Percentiles rank a stretch among this genome's conserved stretches.
phyloP scores from a whole-genome alignment of 2,888 invertebrate species.

The Eubasilissa splendida region DNA sequence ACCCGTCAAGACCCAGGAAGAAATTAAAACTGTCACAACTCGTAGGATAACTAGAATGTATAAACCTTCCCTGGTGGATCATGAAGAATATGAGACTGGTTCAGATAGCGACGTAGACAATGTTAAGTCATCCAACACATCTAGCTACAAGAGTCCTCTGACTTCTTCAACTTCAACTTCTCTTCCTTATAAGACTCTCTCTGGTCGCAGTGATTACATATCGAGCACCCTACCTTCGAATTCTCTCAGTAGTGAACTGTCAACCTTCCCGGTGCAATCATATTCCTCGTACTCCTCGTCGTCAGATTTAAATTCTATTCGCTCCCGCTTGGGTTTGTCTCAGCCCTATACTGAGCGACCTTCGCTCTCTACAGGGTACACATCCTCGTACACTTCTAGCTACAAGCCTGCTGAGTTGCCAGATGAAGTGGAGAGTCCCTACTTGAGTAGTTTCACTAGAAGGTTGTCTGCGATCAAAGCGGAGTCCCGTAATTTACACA shows the following conservation, averaged over 20 bases:
- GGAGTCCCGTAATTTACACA: slow-evolving; percentile 55
- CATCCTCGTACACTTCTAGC: slow-evolving; percentile 57
- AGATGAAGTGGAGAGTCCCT: slow-evolving; percentile 77
- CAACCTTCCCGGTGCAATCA: slow-evolving; percentile 65
- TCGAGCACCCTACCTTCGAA: slow-evolving; percentile 66
- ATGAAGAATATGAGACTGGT: slow-evolving; percentile 79
- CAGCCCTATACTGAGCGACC: slow-evolving; percentile 67
- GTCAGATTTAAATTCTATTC: slow-evolving; percentile 74
- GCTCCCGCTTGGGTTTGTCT: slow-evolving; percentile 73
- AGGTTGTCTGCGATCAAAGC: slow-evolving; percentile 72
- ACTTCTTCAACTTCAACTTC: not conserved
- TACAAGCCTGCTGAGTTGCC: slow-evolving; percentile 66
- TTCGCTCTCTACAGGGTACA: slow-evolving; percentile 14
- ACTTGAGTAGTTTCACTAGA: slow-evolving; percentile 80
- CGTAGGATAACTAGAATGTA: slow-evolving; percentile 71
- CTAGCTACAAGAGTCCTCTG: slow-evolving; percentile 59
- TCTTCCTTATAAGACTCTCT: slow-evolving; percentile 45
- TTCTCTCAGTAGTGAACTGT: slow-evolving; percentile 62
- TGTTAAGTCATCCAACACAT: slow-evolving; percentile 65
- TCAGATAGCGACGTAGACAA: slow-evolving; percentile 79
- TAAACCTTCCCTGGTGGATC: slow-evolving; percentile 61
- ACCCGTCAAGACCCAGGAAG: slow-evolving; percentile 68
- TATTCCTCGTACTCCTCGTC: slow-evolving; percentile 67
- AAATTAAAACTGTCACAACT: slow-evolving; percentile 71
- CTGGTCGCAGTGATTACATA: slow-evolving; percentile 67